Evolutionary conservation across 2,888 invertebrate species (phyloP).

Genomic region (Antheraea assamensis): DNA sequence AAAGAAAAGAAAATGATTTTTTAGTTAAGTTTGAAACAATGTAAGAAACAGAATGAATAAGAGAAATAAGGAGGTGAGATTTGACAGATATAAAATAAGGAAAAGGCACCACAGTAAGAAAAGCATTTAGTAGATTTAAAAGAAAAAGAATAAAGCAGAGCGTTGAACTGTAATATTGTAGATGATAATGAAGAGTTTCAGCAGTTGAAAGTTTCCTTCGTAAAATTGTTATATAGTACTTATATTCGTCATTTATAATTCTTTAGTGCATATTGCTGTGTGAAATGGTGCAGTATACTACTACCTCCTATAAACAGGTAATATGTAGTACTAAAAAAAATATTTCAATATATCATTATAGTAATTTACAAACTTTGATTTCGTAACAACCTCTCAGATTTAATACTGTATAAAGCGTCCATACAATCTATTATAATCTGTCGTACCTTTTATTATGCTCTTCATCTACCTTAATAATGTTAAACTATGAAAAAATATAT

Average conservation of each 20-base stretch:
- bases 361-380: neutral
- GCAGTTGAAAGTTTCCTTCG: neutral
- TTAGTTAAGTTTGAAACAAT: neutral
- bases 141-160: neutral
- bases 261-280: neutral
- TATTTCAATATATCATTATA: neutral
- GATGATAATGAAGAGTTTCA: neutral
- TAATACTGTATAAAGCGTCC: neutral
- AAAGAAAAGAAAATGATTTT: neutral
- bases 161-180: neutral
- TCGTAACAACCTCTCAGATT: neutral
- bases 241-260: neutral
- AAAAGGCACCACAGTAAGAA: slow-evolving; percentile 1
- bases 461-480: neutral
- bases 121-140: neutral
- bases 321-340: neutral
- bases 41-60: slow-evolving; percentile 16
- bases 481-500: neutral
- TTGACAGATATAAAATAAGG: slow-evolving; percentile 19
- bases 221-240: neutral
- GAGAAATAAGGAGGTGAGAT: slow-evolving; percentile 20
- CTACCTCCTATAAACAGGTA: too few species aligned
- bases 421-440: neutral
- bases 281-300: neutral
- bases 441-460: neutral